Conservation (phyloP, 2,888 invertebrate species). For the Alsophila aescularia region DNA sequence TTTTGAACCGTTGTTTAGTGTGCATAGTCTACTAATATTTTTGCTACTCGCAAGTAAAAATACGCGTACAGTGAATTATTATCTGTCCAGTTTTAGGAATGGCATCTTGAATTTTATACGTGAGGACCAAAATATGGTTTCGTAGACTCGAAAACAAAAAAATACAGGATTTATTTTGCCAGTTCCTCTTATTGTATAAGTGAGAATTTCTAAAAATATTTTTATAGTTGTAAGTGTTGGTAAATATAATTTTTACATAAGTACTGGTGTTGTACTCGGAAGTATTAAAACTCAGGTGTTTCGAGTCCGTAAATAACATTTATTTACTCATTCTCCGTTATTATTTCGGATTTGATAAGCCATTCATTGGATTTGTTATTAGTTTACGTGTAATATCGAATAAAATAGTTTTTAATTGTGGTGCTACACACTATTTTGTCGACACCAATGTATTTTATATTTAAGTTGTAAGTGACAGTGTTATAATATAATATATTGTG, state of each 20-base stretch:
- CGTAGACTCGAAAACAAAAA: slow-evolving; percentile 55
- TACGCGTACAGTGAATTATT: slow-evolving; percentile 59
- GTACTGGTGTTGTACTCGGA: slow-evolving; percentile 66
- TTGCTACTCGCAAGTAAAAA: slow-evolving; percentile 70
- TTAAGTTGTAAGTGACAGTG: slow-evolving; percentile 70
- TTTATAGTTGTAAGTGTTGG: slow-evolving; percentile 80
- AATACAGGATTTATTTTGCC: slow-evolving; percentile 83
- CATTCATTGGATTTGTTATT: slow-evolving; percentile 58
- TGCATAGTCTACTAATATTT: slow-evolving; percentile 81
- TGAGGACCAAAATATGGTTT: slow-evolving; percentile 75
- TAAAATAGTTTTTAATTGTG: slow-evolving; percentile 67
- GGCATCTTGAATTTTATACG: slow-evolving; percentile 76
- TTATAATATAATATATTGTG: slow-evolving; percentile 36
- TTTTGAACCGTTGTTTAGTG: slow-evolving; percentile 78
- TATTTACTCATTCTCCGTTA: slow-evolving; percentile 45
- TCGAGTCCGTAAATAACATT: slow-evolving; percentile 38
- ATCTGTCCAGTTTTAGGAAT: slow-evolving; percentile 79
- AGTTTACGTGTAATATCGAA: slow-evolving; percentile 58
- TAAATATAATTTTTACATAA: slow-evolving; percentile 75
- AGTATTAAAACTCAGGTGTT: slow-evolving; percentile 62
- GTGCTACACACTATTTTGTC: slow-evolving; percentile 71
- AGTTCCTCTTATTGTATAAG: slow-evolving; percentile 83
- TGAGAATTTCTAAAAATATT: slow-evolving; percentile 84
- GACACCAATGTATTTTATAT: slow-evolving; percentile 73
- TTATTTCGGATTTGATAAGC: slow-evolving; percentile 54